phyloP scores from a whole-genome alignment of 2,113 vertebrate genomes.

The Promerops cafer region DNA sequence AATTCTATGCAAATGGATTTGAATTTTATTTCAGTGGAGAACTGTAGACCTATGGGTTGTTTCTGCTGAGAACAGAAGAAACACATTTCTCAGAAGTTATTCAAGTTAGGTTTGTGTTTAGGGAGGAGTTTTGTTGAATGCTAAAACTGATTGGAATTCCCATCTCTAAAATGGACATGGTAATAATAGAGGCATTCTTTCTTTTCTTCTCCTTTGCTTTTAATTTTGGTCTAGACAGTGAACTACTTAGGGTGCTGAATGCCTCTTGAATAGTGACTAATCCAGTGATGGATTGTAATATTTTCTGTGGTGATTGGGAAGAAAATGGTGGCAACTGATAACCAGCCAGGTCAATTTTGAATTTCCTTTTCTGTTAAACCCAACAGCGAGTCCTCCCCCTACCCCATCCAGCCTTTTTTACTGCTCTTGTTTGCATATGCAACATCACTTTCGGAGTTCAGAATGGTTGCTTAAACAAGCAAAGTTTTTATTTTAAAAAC shows the following conservation, averaged over 20 bases:
- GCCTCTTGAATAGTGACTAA: not conserved
- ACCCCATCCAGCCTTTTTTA: not conserved
- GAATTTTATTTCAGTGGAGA: not conserved
- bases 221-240: not conserved
- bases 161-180: not conserved
- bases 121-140: not conserved
- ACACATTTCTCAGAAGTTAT: not conserved
- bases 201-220: not conserved
- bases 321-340: not conserved
- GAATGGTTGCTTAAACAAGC: not conserved
- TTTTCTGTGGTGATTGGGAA: not conserved
- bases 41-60: not conserved
- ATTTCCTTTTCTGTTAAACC: not conserved
- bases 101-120: not conserved
- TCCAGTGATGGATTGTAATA: not conserved
- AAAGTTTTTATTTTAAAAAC: not conserved
- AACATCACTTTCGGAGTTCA: not conserved
- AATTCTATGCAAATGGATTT: not conserved
- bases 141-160: not conserved
- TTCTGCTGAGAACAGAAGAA: not conserved
- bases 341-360: not conserved
- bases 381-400: fast-evolving
- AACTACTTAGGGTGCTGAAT: not conserved
- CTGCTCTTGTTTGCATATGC: not conserved
- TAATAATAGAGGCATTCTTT: not conserved